Evolutionary conservation across 2,113 vertebrate genomes (phyloP).

Genomic region (Myanophis thanlyinensis): DNA sequence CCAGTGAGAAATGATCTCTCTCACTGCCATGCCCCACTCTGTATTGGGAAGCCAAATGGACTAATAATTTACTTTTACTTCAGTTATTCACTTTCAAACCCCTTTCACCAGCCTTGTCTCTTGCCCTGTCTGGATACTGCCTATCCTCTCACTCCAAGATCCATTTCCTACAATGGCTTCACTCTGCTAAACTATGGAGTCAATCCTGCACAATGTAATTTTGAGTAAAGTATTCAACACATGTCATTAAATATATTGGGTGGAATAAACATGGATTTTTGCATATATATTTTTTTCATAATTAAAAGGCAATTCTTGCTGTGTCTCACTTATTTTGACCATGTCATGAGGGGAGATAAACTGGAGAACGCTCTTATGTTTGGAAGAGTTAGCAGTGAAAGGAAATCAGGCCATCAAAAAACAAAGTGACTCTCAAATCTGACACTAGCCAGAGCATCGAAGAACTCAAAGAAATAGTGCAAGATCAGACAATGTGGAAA

Average conservation of each 20-base stretch:
- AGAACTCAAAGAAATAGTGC: neutral
- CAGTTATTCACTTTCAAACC: neutral
- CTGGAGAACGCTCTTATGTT: neutral
- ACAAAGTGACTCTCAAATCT: neutral
- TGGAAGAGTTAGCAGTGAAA: neutral
- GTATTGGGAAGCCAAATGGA: neutral
- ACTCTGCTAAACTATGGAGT: neutral
- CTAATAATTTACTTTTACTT: neutral
- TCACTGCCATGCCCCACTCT: neutral
- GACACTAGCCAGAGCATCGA: neutral
- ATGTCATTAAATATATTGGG: neutral
- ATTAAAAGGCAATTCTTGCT: neutral
- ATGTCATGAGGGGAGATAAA: too few relatives aligned
- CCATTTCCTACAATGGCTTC: too few relatives aligned
- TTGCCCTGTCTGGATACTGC: neutral
- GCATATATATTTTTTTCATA: neutral
- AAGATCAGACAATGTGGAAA: neutral
- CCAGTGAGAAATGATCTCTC: neutral
- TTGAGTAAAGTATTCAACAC: neutral
- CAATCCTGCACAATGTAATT: neutral
- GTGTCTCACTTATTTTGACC: too few relatives aligned
- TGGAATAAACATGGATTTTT: neutral
- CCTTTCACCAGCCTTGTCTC: neutral
- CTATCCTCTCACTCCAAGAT: too few relatives aligned
- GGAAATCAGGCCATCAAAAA: neutral